Base-by-base conservation (phyloP, 92 coral and sea anemone genomes). In the Palythoa caribaeorum region DNA sequence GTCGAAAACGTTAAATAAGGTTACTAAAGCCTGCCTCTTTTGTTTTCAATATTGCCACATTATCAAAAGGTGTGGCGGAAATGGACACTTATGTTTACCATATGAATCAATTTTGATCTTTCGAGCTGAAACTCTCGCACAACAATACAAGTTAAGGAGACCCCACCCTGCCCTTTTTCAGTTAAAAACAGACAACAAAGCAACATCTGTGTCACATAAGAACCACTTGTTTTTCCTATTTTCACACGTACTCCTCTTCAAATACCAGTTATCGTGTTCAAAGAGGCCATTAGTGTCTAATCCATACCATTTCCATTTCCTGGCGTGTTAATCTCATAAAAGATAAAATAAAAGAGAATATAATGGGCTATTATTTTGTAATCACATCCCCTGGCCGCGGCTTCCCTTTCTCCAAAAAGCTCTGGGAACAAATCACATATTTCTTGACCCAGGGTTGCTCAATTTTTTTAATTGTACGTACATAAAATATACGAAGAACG, bases 11-110 rank as follows among this genome's bases (percentile, higher is more conserved):
- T 3, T 53, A 52, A 39, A 77, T 20, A 10, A 53, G 16, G 83
- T 28, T 28, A 11, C 16, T 36, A 11, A 15, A 52, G 19, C 35
- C 12, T 36, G 21, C 38, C 28, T 77, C 81, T 39, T 28, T 11
- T 36, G 65, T 35, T 52, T 73, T 35, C 7, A 53, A 77, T 77
- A 57, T 50, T 13, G 63, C 19, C 47, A 21, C 50, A 77, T 53
- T 54, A 5, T 17, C 10, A 9, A 77, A 11, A 77, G 83, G 83
- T 36, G 66, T 37, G 69, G 44, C 83, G 83, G 83, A 77, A 77
- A 35, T 12, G 51, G 11, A 10, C 36, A 54, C 14, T 20, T 6
- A n/a, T 36, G 39, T 28, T 9, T 70, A 7, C 38, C 28, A 70
- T 36, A 35, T 70, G 75, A 69, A 60, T 60, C 20, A 7, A 63